These are phyloP conservation scores for Pseudotriccus pelzelni DNA, from an alignment of 2,797 vertebrate species.

Conservation along the genomic window DNA sequence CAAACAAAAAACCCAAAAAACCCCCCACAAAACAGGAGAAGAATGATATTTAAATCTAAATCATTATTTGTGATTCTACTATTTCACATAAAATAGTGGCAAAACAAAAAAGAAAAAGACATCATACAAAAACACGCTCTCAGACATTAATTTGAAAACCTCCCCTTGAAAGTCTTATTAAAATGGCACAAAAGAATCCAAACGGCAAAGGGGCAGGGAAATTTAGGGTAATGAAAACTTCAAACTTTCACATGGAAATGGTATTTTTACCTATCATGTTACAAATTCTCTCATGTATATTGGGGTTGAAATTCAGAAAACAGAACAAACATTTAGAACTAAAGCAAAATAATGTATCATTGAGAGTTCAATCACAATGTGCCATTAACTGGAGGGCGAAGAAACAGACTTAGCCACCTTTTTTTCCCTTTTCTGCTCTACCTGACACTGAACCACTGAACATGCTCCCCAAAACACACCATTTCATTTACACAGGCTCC, in stretches of 20 bases:
- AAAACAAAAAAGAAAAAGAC: neutral
- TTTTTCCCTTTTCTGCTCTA: neutral
- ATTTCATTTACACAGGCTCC: neutral
- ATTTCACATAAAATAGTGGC: neutral
- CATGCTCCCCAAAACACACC: neutral
- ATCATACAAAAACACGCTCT: neutral
- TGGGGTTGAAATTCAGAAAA: conserved; percentile 43
- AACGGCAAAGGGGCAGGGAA: neutral
- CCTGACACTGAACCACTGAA: neutral
- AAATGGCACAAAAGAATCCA: conserved; percentile 9
- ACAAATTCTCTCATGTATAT: conserved; percentile 13
- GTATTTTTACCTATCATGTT: conserved; percentile 6
- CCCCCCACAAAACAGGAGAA: neutral
- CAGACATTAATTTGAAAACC: neutral
- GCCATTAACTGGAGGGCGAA: neutral
- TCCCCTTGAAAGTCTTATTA: neutral
- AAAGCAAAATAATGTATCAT: neutral
- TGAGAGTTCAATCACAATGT: conserved; percentile 34
- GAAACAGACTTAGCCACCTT: neutral
- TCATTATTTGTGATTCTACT: conserved; percentile 42
- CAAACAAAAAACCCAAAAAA: too few species aligned
- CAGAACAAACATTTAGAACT: neutral
- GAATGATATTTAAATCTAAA: conserved; percentile 32
- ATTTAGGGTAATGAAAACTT: conserved; percentile 2
- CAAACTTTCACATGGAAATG: neutral